Percentiles rank a stretch among this genome's conserved stretches.
phyloP scores from a whole-genome alignment of 2,113 vertebrate species.

The Podilymbus podiceps region DNA sequence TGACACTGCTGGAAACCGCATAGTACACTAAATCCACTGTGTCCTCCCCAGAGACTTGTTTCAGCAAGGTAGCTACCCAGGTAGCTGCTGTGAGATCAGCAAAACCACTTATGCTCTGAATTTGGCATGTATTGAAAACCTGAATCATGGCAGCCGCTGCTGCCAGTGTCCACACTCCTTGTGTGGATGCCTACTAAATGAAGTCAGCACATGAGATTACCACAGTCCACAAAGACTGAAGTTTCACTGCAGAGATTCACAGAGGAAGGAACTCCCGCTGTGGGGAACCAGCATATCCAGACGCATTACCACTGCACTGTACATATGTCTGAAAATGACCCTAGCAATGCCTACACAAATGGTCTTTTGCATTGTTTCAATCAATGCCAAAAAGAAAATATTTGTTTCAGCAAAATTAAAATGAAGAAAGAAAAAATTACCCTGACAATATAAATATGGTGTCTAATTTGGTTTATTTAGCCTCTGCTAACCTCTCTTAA shows the following conservation, averaged over 20 bases:
- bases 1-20: background rate
- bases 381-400: background rate
- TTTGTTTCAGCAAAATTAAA: background rate
- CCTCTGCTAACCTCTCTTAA: background rate
- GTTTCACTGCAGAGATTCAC: background rate
- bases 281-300: background rate
- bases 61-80: background rate
- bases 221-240: background rate
- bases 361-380: background rate
- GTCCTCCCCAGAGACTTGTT: background rate
- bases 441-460: background rate
- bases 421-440: background rate
- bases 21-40: background rate
- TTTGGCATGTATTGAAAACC: background rate
- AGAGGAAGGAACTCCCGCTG: background rate
- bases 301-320: rapidly evolving
- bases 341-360: background rate
- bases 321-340: rapidly evolving
- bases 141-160: background rate
- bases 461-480: background rate
- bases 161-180: background rate
- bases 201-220: background rate
- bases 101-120: background rate
- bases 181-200: background rate
- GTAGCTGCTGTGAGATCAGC: background rate